Evolutionary conservation across 2,113 vertebrate genomes (phyloP), one percentile per base, ranked within the genome.

Genomic region (Platysternon megacephalum): DNA sequence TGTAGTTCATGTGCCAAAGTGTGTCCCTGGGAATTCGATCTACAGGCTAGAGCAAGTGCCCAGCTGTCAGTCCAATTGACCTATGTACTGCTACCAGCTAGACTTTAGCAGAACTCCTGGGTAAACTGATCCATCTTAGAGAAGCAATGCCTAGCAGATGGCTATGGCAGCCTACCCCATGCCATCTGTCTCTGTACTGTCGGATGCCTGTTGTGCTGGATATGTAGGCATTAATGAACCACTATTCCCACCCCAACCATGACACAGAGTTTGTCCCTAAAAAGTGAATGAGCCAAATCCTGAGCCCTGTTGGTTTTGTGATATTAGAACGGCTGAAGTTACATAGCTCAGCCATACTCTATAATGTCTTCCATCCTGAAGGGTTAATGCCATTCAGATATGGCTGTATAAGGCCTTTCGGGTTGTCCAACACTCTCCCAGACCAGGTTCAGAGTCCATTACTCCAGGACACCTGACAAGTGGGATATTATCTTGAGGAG

Each of bases 381-480:
- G 53, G 53, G 74, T 84, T 55, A 89, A 1, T 24, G 17, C 68
- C 17, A 82, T 74, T 89, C 46, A 76, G 68, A n/a, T 85, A 85
- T 90, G 90, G 58, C 28, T 79, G 49, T 0, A 0, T 5, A 58
- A 10, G 0, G 0, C 32, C 74, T 46, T 55, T 51, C 51, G 32
- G 28, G 56, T 79, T 68, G 26, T 12, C 53, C n/a, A 91, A 82
- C 29, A 83, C 52, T 94, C 79, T 95, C 90, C 32, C 39, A 32
- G 49, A 46, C 65, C 76, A 79, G 22, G 26, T 79, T 91, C 22
- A 82, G 82, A 83, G 46, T 81, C 49, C 21, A 53, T 90, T 56
- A 83, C 29, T 90, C 76, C 81, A 10, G 74, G 88, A 87, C 6
- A 90, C 80, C 53, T 74, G 94, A 5, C 29, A 22, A 48, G 74